Evolutionary conservation across 2,113 vertebrate species (phyloP), one percentile per base, ranked within the genome.

Genomic region (Typhlomys cinereus): DNA sequence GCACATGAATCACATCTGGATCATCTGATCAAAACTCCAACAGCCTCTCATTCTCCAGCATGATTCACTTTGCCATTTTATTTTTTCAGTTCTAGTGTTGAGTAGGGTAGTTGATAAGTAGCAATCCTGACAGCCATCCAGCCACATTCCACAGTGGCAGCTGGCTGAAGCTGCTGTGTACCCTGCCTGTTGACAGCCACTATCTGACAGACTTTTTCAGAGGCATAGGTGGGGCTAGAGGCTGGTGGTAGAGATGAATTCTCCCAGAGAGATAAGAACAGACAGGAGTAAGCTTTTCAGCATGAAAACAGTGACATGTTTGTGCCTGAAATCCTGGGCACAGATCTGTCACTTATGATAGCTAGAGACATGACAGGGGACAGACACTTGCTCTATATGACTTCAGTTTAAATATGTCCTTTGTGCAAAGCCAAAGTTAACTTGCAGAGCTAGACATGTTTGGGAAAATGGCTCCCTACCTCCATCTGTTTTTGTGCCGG

Each of bases 211-310:
- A 96, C 96, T 83, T 93, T 97, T 97, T 97, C 96, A 95, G 96
- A 94, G 90, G 20, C 67, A 70, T 6, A 95, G 88, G 95, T 86
- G 81, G 92, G 96, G 96, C 94, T 96, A 91, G 95, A 75, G 97
- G 97, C 98, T 85, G 93, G 95, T 96, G 94, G 97, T 97, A 95
- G 96, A 97, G 97, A 96, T 97, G 98, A 97, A 97, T 96, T 96
- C 98, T 97, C 97, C 96, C 96, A 95, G 95, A 96, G 97, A 97
- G 98, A 98, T 97, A 95, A 95, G 89, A 98, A 93, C 95, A 98
- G 98, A 98, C 98, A 98, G 95, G 95, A 97, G 92, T 95, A 96
- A 98, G 98, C 96, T 97, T 94, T 96, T 90, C 91, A 62, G 91
- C 97, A 97, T 78, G 95, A 76, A 96, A 97, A 96, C 74, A 69